Percentiles rank a stretch among this genome's conserved stretches.
Conservation (phyloP, 30 jellyfish, hydroid and myxozoan genomes). For the Cassiopea xamachana region DNA sequence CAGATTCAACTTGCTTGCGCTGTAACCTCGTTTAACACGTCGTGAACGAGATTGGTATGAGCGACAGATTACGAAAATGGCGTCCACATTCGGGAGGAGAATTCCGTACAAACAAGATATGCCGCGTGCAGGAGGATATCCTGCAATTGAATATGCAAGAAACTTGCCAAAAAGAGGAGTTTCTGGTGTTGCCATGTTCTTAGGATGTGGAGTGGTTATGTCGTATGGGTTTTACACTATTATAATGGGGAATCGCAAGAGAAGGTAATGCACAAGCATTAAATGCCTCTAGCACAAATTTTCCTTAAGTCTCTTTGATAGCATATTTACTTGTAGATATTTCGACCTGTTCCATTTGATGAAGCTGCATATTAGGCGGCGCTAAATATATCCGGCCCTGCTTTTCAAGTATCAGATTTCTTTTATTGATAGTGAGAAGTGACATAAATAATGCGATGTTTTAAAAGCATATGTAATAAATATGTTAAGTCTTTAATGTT, state of each 20-base stretch:
- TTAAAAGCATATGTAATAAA: too few species aligned
- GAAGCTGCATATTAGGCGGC: background rate
- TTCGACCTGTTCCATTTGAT: background rate
- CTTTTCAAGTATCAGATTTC: too few species aligned
- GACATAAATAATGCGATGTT: too few species aligned
- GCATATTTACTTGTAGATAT: background rate
- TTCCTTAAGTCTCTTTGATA: too few species aligned
- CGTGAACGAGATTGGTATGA: background rate
- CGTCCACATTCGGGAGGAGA: constrained; percentile 80
- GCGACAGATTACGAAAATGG: constrained; percentile 57
- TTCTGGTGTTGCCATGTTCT: constrained; percentile 88
- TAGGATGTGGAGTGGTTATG: constrained; percentile 86
- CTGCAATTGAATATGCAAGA: constrained; percentile 72
- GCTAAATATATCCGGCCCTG: too few species aligned
- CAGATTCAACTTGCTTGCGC: too few species aligned
- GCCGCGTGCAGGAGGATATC: constrained; percentile 99
- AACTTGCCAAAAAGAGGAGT: constrained; percentile 94
- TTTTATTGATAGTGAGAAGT: too few species aligned
- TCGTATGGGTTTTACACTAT: constrained; percentile 84
- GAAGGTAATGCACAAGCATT: constrained; percentile 58
- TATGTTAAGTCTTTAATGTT: too few species aligned
- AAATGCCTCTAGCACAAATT: too few species aligned
- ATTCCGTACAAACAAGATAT: constrained; percentile 93
- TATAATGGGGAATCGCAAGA: constrained; percentile 67
- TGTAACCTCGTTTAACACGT: background rate